These are phyloP conservation scores for Xerus rutilus DNA, from an alignment of 2,797 vertebrate species.

Conservation along the genomic window DNA sequence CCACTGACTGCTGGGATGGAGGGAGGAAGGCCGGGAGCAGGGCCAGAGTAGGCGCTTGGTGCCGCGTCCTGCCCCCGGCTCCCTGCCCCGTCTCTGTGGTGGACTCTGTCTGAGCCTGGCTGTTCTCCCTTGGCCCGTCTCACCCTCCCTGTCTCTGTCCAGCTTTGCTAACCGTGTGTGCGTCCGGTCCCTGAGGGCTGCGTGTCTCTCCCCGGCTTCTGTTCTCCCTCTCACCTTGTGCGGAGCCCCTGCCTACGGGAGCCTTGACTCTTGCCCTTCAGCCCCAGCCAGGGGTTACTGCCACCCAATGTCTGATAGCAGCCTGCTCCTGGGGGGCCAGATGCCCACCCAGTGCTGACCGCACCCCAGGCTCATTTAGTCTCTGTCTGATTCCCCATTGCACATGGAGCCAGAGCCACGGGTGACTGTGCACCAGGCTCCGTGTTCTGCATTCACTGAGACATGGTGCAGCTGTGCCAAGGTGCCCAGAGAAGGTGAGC, in stretches of 20 bases:
- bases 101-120: background rate
- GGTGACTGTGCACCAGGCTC: background rate
- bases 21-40: background rate
- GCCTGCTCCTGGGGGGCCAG: no score
- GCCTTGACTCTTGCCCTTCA: background rate
- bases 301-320: background rate
- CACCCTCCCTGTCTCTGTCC: background rate
- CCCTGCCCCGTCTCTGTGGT: accelerated
- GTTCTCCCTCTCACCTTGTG: background rate
- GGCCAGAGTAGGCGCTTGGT: background rate
- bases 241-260: background rate
- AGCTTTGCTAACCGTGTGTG: background rate
- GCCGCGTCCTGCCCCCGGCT: accelerated
- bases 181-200: background rate
- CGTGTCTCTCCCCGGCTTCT: background rate
- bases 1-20: background rate
- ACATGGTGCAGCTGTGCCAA: no score
- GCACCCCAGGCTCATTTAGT: background rate
- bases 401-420: background rate
- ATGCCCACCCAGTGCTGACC: background rate
- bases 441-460: background rate
- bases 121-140: background rate
- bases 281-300: background rate
- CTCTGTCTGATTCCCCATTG: background rate
- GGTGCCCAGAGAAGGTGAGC: no score